Conservation (phyloP, 2,888 invertebrate genomes). For the Aricia artaxerxes region DNA sequence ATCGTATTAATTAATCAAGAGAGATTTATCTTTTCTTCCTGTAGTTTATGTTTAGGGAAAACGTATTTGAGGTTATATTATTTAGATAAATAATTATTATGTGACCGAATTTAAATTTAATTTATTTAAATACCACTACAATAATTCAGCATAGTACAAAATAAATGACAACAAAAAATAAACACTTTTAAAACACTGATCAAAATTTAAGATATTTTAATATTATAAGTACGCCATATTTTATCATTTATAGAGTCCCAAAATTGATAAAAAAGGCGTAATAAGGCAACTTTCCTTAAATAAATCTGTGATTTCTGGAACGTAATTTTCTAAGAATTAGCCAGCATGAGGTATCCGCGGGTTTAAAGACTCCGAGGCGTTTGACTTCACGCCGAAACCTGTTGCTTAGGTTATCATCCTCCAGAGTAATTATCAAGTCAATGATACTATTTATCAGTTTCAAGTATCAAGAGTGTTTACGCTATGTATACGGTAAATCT, state of each 20-base stretch:
- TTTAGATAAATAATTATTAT: not conserved
- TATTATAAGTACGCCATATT: no score
- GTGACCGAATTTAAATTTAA: no score
- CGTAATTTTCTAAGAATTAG: not conserved
- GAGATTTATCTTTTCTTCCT: slow-evolving; percentile 3
- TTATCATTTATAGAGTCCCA: not conserved
- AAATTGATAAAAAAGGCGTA: not conserved
- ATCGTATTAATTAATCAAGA: not conserved
- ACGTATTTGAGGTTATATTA: not conserved
- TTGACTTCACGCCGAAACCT: slow-evolving; percentile 5
- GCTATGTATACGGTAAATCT: not conserved
- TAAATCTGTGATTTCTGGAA: not conserved
- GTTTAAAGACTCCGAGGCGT: not conserved
- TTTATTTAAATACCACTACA: no score
- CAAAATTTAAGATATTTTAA: no score
- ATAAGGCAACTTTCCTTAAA: not conserved
- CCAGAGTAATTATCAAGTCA: not conserved
- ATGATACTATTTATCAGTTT: not conserved
- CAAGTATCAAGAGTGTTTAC: not conserved
- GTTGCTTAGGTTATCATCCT: not conserved
- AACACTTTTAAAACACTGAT: no score
- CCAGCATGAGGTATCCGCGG: not conserved
- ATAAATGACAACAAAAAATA: no score
- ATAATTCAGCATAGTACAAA: no score
- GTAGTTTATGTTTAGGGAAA: not conserved